Percentiles rank a stretch among this genome's conserved stretches.
Conservation (phyloP, 2,888 invertebrate species). For the Mystacides longicornis region DNA sequence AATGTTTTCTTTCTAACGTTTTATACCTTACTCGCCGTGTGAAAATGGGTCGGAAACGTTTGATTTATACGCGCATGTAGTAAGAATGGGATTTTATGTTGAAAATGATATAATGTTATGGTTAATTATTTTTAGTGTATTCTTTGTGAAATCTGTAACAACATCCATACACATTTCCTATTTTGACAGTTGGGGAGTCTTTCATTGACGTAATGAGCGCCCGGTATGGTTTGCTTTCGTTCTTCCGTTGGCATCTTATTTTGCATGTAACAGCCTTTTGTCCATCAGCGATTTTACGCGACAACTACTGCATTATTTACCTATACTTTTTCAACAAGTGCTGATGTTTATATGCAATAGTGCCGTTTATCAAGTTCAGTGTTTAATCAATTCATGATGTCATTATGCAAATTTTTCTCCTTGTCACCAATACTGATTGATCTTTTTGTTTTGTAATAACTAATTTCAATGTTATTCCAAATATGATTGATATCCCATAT, state of each 20-base stretch:
- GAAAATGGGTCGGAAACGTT: too few relatives aligned
- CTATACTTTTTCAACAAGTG: conserved; percentile 8
- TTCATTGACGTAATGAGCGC: conserved; percentile 17
- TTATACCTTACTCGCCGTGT: conserved; percentile 15
- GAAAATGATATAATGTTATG: background rate
- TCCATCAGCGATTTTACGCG: too few relatives aligned
- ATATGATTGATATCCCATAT: too few relatives aligned
- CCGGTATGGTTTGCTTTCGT: conserved; percentile 17
- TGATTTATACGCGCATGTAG: too few relatives aligned
- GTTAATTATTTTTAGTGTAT: conserved; percentile 1
- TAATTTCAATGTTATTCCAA: too few relatives aligned
- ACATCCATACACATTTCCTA: conserved; percentile 11
- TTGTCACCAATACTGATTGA: conserved; percentile 9
- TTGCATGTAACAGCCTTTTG: too few relatives aligned
- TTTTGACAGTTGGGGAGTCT: conserved; percentile 20
- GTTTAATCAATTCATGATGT: conserved; percentile 23
- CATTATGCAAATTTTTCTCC: conserved; percentile 22
- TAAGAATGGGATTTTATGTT: too few relatives aligned
- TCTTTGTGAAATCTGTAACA: conserved; percentile 11
- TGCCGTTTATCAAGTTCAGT: background rate
- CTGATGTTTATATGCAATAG: conserved; percentile 4
- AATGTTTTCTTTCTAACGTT: conserved; percentile 22
- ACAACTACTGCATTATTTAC: too few relatives aligned
- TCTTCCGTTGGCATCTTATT: background rate
- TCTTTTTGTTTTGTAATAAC: too few relatives aligned